phyloP scores from a whole-genome alignment of 2,888 invertebrate genomes.

The Antheraea yamamai region DNA sequence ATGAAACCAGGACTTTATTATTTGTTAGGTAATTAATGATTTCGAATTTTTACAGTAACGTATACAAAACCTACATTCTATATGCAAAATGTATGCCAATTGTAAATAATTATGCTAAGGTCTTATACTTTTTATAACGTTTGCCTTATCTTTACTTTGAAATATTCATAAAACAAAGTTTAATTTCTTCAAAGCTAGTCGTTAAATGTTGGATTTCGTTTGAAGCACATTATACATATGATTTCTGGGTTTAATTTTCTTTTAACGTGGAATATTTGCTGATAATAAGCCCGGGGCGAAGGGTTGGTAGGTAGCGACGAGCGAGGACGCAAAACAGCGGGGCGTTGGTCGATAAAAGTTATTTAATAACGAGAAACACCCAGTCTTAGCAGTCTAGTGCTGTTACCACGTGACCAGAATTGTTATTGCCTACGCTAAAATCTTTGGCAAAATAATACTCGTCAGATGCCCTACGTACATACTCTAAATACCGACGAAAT shows the following conservation, averaged over 20 bases:
- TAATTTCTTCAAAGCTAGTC: not conserved
- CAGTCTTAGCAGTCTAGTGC: slow-evolving; percentile 47
- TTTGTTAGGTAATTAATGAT: not conserved
- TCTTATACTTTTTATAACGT: not conserved
- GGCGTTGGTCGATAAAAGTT: slow-evolving; percentile 72
- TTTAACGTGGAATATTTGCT: slow-evolving; percentile 34
- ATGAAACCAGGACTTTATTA: not conserved
- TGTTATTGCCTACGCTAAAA: slow-evolving; percentile 33
- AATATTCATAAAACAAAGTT: not conserved
- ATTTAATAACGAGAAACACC: slow-evolving; percentile 75
- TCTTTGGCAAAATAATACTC: not conserved
- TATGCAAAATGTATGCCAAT: not conserved
- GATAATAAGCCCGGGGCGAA: slow-evolving; percentile 45
- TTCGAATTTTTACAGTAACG: not conserved
- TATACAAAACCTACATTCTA: not conserved
- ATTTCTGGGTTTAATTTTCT: slow-evolving; percentile 13
- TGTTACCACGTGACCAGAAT: slow-evolving; percentile 49
- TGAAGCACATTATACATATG: not conserved
- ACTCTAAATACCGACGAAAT: not conserved
- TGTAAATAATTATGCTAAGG: not conserved
- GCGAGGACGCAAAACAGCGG: slow-evolving; percentile 42
- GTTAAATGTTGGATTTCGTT: not conserved
- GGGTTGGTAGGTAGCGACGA: slow-evolving; percentile 39
- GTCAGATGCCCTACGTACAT: not conserved
- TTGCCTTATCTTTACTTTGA: not conserved